phyloP scores from a whole-genome alignment of 2,797 vertebrate genomes.

The Meriones psammophilus region DNA sequence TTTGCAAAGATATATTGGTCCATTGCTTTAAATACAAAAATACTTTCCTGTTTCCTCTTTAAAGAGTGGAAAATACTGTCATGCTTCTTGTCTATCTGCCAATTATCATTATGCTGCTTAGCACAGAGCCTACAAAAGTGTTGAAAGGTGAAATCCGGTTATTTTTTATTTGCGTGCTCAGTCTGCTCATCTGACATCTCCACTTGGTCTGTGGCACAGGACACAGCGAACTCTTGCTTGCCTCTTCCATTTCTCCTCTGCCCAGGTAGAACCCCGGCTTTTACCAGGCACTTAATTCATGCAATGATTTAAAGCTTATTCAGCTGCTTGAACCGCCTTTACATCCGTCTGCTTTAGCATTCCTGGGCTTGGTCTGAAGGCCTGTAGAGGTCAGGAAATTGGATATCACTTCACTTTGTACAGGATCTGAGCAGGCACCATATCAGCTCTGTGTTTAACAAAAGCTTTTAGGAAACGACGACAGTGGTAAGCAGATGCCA shows the following conservation, averaged over 20 bases:
- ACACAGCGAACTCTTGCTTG: background rate
- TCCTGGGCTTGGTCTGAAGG: constrained; percentile 56
- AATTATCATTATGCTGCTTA: background rate
- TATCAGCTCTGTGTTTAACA: background rate
- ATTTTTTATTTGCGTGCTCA: constrained; percentile 54
- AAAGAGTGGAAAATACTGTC: background rate
- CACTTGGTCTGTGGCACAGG: background rate
- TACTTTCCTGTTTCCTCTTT: constrained; percentile 20
- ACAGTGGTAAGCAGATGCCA: constrained; percentile 22
- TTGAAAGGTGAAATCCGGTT: constrained; percentile 57
- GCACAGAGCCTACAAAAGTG: background rate
- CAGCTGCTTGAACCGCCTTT: constrained; percentile 48
- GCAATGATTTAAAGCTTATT: constrained; percentile 64
- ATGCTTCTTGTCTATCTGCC: background rate
- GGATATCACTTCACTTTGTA: constrained; percentile 66
- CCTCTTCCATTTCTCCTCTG: constrained; percentile 24
- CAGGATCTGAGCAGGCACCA: constrained; percentile 1
- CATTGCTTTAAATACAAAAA: constrained; percentile 7
- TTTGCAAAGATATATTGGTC: constrained; percentile 56
- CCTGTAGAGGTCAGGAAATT: constrained; percentile 73
- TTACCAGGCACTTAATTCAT: constrained; percentile 49
- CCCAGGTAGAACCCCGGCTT: constrained; percentile 29
- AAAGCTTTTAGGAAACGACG: constrained; percentile 71
- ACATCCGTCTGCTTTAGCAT: constrained; percentile 43
- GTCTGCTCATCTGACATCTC: constrained; percentile 27